These are phyloP conservation scores for Clusia tigrina DNA, from an alignment of 2,888 invertebrate species.

Conservation along the genomic window DNA sequence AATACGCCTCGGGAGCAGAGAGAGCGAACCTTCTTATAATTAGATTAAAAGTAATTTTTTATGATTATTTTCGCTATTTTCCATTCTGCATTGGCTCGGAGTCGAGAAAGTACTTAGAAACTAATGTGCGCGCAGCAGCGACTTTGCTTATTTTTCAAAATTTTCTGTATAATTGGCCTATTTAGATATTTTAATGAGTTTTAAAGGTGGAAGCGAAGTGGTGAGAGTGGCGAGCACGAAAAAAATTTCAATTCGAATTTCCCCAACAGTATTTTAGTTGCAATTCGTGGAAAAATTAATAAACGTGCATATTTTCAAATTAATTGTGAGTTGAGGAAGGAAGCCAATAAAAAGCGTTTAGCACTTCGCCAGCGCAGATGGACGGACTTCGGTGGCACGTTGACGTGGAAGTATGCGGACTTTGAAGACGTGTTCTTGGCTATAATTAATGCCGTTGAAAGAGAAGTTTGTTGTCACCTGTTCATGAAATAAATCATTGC, in stretches of 20 bases:
- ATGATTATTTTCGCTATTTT: not conserved
- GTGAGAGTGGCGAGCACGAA: not conserved
- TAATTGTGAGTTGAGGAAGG: not conserved
- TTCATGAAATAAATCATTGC: too few relatives aligned
- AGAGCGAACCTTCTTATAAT: conserved; percentile 49
- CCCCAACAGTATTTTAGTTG: conserved; percentile 6
- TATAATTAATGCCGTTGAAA: too few relatives aligned
- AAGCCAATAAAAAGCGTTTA: not conserved
- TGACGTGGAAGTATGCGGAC: too few relatives aligned
- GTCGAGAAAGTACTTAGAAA: conserved; percentile 31
- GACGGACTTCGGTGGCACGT: too few relatives aligned
- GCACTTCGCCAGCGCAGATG: not conserved
- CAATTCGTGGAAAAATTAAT: conserved; percentile 29
- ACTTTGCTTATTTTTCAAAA: conserved; percentile 29
- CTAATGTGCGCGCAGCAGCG: not conserved
- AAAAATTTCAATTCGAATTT: conserved; percentile 12
- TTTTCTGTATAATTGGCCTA: conserved; percentile 38
- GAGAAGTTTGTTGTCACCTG: too few relatives aligned
- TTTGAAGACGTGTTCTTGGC: too few relatives aligned
- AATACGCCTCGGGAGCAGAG: conserved; percentile 40
- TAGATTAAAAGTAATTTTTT: conserved; percentile 29
- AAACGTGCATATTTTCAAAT: conserved; percentile 12
- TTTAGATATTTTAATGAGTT: conserved; percentile 38
- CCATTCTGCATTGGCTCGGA: conserved; percentile 31
- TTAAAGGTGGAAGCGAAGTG: conserved; percentile 21